Evolutionary conservation across 2,888 invertebrate species (phyloP).

Genomic region (Dugesia japonica): DNA sequence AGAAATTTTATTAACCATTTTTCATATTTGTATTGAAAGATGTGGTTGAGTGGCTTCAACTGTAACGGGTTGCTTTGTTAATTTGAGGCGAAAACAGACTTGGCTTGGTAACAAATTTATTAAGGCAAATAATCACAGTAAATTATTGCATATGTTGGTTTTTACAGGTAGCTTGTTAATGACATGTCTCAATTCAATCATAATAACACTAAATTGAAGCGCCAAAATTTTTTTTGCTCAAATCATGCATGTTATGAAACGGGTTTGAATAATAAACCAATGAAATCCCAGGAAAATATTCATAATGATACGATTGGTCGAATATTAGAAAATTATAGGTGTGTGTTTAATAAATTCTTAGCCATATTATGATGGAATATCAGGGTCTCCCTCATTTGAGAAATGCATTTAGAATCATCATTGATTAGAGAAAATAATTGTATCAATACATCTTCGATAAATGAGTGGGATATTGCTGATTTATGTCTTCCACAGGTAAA

Average conservation of each 20-base stretch:
- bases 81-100: background rate
- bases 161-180: background rate
- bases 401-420: background rate
- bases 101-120: background rate
- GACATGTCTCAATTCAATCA: background rate
- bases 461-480: conserved; percentile 78
- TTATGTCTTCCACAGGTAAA: conserved; percentile 68
- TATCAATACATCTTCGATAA: background rate
- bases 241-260: background rate
- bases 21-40: too few species aligned
- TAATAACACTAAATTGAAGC: too few species aligned
- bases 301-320: background rate
- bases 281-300: background rate
- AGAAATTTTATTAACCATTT: too few species aligned
- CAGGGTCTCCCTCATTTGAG: background rate
- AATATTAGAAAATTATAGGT: background rate
- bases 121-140: background rate
- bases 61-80: background rate
- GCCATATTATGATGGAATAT: background rate
- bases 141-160: background rate
- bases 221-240: background rate
- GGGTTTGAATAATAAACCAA: background rate
- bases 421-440: background rate
- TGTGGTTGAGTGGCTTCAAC: too few species aligned
- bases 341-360: background rate